Evolutionary conservation across 2,113 vertebrate species (phyloP), one percentile per base, ranked within the genome.

Genomic region (Anarhynchus alexandrinus): DNA sequence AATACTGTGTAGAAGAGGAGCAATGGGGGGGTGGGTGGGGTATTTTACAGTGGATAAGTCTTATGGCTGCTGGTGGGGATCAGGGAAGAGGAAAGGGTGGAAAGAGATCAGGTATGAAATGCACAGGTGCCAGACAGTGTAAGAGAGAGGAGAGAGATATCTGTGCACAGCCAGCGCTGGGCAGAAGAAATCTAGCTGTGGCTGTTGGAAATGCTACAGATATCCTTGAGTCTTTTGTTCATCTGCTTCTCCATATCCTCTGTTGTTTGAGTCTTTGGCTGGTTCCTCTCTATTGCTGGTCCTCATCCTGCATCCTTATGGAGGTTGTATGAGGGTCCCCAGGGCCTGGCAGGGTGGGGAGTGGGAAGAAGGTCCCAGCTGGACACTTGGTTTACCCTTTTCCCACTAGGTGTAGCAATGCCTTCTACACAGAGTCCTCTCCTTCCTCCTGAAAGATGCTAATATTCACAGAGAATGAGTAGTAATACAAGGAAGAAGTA

Each of bases 71-170:
- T 77, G 7, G 11, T 82, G 40, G 43, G 23, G n/a, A 80, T n/a
- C 11, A 57, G 30, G 21, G 54, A 76, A 77, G 25, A 58, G 47
- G 42, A 79, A 79, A 86, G 62, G 15, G 30, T 67, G 15, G n/a
- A 14, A 88, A 34, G 58, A 73, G 30, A 18, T 34, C 0, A 4
- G 30, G 12, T 72, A 15, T 9, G 9, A 88, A 72, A 88, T 7
- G 10, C 38, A 25, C 1, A 8, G 10, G 25, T 61, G 6, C 43
- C 55, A 85, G 21, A 17, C 20, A 34, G 15, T 1, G 0, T 36
- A 45, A 23, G 36, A 72, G 32, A 57, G 26, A 54, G 47, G 57
- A 25, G 34, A 57, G 51, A 64, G 8, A 3, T 36, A 30, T 22
- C 15, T 3, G 3, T 26, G 13, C 51, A 20, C 51, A 66, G 34